Percentiles rank a stretch among this genome's conserved stretches.
Evolutionary conservation across 2,888 invertebrate genomes (phyloP).

Genomic region (Andrena haemorrhoa): DNA sequence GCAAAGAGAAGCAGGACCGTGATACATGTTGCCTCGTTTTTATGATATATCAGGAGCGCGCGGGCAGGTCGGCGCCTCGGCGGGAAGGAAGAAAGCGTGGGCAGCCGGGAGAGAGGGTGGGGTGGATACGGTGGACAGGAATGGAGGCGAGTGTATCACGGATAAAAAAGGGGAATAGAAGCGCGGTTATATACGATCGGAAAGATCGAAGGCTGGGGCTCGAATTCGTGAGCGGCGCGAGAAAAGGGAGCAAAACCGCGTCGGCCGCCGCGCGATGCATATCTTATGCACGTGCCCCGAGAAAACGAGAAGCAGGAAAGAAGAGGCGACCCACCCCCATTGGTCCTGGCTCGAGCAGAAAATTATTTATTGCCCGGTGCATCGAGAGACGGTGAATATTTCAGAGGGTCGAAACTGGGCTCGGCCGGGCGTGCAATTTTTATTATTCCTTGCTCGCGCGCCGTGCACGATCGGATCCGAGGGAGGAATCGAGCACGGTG

Average conservation of each 20-base stretch:
- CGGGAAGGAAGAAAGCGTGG: not conserved
- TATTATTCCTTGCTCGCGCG: not conserved
- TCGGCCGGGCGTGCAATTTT: conserved; percentile 9
- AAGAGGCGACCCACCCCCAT: conserved; percentile 15
- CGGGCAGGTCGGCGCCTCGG: conserved; percentile 16
- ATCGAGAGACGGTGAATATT: conserved; percentile 56
- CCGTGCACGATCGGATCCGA: not conserved
- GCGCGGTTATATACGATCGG: conserved; percentile 65
- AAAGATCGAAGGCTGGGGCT: conserved; percentile 40
- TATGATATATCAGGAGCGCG: conserved; percentile 33
- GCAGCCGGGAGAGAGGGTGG: not conserved
- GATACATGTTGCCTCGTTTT: conserved; percentile 32
- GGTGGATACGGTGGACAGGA: conserved; percentile 8
- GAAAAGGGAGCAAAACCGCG: conserved; percentile 59
- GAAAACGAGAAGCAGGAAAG: conserved; percentile 37
- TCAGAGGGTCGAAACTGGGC: conserved; percentile 33
- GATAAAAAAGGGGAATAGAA: conserved; percentile 45
- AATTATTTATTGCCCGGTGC: conserved; percentile 60
- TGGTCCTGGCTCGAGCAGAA: conserved; percentile 41
- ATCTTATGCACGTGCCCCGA: conserved; percentile 51
- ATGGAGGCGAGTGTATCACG: conserved; percentile 22
- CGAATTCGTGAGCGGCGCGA: conserved; percentile 50
- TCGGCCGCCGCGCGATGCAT: conserved; percentile 49
- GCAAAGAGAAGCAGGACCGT: conserved; percentile 28
- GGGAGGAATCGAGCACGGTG: not conserved